A percentile compares a stretch with the other conserved stretches of the same genome.
These are phyloP conservation scores for Eriocheir sinensis DNA, from an alignment of 1,140 invertebrate species.

Conservation along the genomic window DNA sequence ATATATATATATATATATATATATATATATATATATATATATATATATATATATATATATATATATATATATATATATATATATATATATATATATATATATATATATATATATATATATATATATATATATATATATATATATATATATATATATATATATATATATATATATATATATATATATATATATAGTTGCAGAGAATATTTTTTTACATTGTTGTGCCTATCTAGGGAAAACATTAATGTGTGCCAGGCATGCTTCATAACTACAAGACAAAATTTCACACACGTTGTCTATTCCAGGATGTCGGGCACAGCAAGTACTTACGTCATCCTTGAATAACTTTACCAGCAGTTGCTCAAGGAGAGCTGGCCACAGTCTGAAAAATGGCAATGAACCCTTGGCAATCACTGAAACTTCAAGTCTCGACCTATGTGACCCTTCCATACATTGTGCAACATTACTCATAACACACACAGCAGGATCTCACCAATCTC, in stretches of 20 bases:
- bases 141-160: conserved; percentile 26
- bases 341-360: conserved; percentile 12
- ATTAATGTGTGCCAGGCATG: not conserved
- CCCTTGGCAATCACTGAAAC: not conserved
- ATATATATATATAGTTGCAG: not conserved
- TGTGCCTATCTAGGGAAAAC: not conserved
- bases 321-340: conserved; percentile 48
- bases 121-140: conserved; percentile 31
- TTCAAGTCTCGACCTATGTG: not conserved
- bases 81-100: conserved; percentile 40
- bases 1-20: conserved; percentile 51
- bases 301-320: not conserved
- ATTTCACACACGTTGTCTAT: not conserved
- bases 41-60: conserved; percentile 41
- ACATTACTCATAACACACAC: no score
- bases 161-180: not conserved
- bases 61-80: conserved; percentile 29
- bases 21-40: conserved; percentile 49
- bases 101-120: conserved; percentile 7
- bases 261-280: not conserved
- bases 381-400: conserved; percentile 42
- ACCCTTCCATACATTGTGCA: no score
- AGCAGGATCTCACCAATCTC: no score
- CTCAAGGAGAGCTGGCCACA: conserved; percentile 40
- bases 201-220: not conserved